phyloP scores from a whole-genome alignment of 2,113 vertebrate genomes.

The Junco hyemalis region DNA sequence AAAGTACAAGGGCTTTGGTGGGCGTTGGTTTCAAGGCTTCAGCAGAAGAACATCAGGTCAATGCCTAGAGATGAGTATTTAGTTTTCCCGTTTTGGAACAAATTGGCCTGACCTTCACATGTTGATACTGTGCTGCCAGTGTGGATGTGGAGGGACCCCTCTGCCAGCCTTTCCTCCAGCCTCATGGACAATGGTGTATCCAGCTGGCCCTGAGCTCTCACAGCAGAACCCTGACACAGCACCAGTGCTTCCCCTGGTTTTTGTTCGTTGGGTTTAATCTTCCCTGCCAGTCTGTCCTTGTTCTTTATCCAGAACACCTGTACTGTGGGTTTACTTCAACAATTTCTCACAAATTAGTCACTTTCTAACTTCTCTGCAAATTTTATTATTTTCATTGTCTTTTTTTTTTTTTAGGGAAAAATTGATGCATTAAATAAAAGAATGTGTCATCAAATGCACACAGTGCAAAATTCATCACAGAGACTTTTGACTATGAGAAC shows the following conservation, averaged over 20 bases:
- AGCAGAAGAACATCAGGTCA: not conserved
- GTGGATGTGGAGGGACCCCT: rapidly evolving
- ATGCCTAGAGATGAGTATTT: not conserved
- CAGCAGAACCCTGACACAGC: rapidly evolving
- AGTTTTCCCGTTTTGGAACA: not conserved
- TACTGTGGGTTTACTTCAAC: not conserved
- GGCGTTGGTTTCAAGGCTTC: not conserved
- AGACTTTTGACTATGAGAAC: not conserved
- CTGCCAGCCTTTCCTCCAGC: not conserved
- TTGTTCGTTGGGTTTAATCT: not conserved
- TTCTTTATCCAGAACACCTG: not conserved
- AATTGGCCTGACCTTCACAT: not conserved
- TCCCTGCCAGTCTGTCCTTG: not conserved
- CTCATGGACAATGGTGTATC: not conserved
- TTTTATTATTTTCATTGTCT: slow-evolving; percentile 2
- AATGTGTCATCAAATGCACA: not conserved
- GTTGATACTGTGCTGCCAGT: not conserved
- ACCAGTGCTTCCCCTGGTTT: not conserved
- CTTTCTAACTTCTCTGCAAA: not conserved
- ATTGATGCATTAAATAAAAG: not conserved
- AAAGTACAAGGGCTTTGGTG: rapidly evolving
- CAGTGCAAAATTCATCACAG: not conserved
- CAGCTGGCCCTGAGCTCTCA: not conserved
- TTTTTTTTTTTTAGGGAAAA: not conserved
- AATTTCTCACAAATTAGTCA: not conserved